Base-by-base conservation (phyloP, 2,797 vertebrate species). In the Phrynocephalus guinanensis region DNA sequence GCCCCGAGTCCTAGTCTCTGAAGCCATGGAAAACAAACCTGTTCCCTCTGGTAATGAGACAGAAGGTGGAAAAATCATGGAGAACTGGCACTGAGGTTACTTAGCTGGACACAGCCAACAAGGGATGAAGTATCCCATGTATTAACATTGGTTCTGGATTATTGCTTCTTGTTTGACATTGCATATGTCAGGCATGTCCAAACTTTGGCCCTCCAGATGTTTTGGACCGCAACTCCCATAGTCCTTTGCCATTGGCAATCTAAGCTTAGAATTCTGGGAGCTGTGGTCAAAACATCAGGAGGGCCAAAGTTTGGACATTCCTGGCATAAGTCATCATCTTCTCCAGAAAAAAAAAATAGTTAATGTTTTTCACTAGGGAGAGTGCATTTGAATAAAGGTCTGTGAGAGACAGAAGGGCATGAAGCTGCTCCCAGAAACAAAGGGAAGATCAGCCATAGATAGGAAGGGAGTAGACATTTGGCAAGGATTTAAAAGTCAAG, bases 341-440 rank as follows among this genome's bases (percentile, higher is more conserved):
- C 6, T 0, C 0, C 85, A 83, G 87, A n/a, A n/a, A 56, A 84
- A 71, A 33, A 20, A 72, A 77, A 11, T 78, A 78, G 1, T 75
- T 84, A 28, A 68, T 11, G 30, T n/a, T 93, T 66, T 85, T 76
- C 71, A 90, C 28, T 81, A 26, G 92, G 84, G 86, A 38, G 16
- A 83, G 50, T 50, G 24, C 78, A 26, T 18, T 91, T n/a, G 88
- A 83, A 33, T n/a, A 24, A 63, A 48, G 16, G 11, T 22, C n/a
- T n/a, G 8, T 0, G 70, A 10, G 44, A 91, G 73, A 28, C 16
- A 52, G 77, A 66, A 56, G 86, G 66, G 83, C 85, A 92, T 70
- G 18, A 77, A 83, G 50, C 7, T 82, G n/a, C 13, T 20, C 50
- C 6, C 0, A 0, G 33, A 28, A n/a, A 77, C 20, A 83, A 67